These are phyloP conservation scores for Galerucella calmariensis DNA, from an alignment of 2,888 invertebrate species.

Conservation along the genomic window DNA sequence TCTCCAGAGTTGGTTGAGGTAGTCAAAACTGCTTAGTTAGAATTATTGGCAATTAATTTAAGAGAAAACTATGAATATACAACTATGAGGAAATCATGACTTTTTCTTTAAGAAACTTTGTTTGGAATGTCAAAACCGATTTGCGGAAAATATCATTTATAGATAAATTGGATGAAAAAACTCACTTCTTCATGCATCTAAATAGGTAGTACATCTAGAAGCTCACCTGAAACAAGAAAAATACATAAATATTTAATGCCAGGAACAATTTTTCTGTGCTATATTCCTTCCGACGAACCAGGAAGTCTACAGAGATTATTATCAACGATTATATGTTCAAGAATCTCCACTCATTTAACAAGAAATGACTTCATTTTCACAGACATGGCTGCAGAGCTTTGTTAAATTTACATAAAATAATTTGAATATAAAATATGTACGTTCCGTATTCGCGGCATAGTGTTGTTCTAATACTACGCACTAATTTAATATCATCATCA, in stretches of 20 bases:
- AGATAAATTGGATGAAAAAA: background rate
- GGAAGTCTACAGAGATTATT: background rate
- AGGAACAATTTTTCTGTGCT: background rate
- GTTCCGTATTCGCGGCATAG: no score
- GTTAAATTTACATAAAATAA: conserved; percentile 3
- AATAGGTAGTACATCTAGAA: background rate
- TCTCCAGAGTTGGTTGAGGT: no score
- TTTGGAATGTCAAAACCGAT: no score
- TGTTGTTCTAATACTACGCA: no score
- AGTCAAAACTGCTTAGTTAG: no score
- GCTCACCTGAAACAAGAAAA: conserved; percentile 3
- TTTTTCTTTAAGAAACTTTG: no score
- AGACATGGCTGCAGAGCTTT: background rate
- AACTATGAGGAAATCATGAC: no score
- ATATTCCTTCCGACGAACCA: background rate
- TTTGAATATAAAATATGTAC: background rate
- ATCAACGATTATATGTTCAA: background rate
- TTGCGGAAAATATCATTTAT: no score
- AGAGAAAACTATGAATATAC: no score
- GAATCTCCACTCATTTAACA: background rate
- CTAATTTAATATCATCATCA: background rate
- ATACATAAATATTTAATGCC: background rate
- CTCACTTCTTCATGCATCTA: background rate
- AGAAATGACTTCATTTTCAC: background rate
- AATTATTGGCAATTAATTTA: no score